Base-by-base conservation (phyloP, 2,888 invertebrate genomes). In the Galeruca laticollis region DNA sequence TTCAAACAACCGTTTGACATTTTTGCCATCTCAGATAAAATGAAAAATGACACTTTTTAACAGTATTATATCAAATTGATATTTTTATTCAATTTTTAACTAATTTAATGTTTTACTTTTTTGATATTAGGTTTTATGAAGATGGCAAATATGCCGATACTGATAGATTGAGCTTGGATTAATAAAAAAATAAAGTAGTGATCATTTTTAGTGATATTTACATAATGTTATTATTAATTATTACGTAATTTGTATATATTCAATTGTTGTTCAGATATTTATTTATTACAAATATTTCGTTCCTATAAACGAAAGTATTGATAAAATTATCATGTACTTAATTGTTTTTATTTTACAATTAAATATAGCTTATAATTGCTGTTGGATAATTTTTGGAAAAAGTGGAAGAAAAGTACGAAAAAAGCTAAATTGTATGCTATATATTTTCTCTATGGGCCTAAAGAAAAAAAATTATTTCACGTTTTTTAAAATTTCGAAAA, bases 121-220 rank as follows among this genome's bases (percentile, higher is more conserved):
- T n/a, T 35, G 5, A 40, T 20, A 47, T 10, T 20, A 20, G 1
- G 6, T 47, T 47, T 59, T 57, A 33, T 11, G 15, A 51, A 21
- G 26, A 26, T 60, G 37, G 35, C 60, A 40, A 57, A 26, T n/a
- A 13, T 11, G 21, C 21, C n/a, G 11, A 52, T 21, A 1, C 26
- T 52, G 6, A 5, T 52, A 52, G 26, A 52, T 52, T 21, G 21
- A 13, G 47, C n/a, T 56, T 57, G 56, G 43, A 64, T 4, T 33
- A 3, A 5, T 6, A n/a, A 52, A 20, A 52, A 21, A 63, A n/a
- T 2, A 31, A 5, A 60, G 51, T 70, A 66, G 66, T 67, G 61
- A 61, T 66, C 49, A n/a, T n/a, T 47, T 62, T 64, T 70, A 70
- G 70, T 70, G 70, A 70, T 70, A 70, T 70, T 61, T 70, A 62